A percentile compares a stretch with the other conserved stretches of the same genome.
Evolutionary conservation across 2,113 vertebrate species (phyloP).

Genomic region (Prolemur simus): DNA sequence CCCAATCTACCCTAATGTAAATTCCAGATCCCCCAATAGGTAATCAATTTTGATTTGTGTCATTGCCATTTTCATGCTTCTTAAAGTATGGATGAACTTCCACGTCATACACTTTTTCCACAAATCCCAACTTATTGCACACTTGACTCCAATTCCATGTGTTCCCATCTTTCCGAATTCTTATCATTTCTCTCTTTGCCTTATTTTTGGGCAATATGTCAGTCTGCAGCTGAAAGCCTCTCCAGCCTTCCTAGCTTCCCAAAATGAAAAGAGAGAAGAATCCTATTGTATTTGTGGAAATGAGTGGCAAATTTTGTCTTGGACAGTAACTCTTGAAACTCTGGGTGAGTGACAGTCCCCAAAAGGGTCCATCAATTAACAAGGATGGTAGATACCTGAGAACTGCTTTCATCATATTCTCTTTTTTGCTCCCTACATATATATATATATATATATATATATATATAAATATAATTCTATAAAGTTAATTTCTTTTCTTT

Average conservation of each 20-base stretch:
- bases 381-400: background rate
- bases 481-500: background rate
- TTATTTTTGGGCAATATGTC: slow-evolving; percentile 25
- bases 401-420: background rate
- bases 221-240: slow-evolving; percentile 68
- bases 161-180: background rate
- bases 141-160: background rate
- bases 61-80: background rate
- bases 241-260: slow-evolving; percentile 56
- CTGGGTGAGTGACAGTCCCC: slow-evolving; percentile 72
- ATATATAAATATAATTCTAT: no score
- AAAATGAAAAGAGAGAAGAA: slow-evolving; percentile 55
- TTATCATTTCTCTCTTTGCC: background rate
- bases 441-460: no score
- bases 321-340: slow-evolving; percentile 76
- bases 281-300: slow-evolving; percentile 78
- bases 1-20: background rate
- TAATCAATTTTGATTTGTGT: background rate
- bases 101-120: background rate
- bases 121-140: background rate
- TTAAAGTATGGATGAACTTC: background rate
- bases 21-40: background rate
- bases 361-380: background rate
- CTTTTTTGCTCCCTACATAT: background rate
- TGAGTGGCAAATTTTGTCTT: slow-evolving; percentile 76